Evolutionary conservation across 2,797 vertebrate genomes (phyloP).

Genomic region (Cercopithecus petaurista): DNA sequence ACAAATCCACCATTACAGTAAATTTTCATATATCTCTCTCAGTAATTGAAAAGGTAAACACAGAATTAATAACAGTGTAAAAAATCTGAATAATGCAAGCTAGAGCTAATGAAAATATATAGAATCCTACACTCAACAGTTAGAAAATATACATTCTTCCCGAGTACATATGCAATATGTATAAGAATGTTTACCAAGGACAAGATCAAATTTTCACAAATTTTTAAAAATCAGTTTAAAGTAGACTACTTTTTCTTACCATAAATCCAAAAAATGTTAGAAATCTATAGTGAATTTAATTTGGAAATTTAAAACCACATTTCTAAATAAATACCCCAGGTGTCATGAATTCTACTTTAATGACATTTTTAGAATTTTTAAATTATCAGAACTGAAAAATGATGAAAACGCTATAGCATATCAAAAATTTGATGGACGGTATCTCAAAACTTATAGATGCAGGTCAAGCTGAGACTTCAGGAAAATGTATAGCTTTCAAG

Average conservation of each 20-base stretch:
- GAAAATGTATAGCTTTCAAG: not conserved
- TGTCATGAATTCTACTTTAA: not conserved
- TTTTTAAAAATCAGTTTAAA: not conserved
- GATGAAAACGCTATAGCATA: not conserved
- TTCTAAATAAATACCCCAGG: not conserved
- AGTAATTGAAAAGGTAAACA: not conserved
- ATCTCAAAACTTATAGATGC: not conserved
- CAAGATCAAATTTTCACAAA: not conserved
- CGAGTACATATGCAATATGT: too few species aligned
- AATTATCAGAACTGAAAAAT: not conserved
- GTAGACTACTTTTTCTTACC: not conserved
- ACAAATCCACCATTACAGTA: too few species aligned
- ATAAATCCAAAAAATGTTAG: not conserved
- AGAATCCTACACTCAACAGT: not conserved
- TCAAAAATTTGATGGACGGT: too few species aligned
- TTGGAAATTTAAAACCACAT: not conserved
- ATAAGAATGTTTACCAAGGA: fast-evolving
- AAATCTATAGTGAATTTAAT: not conserved
- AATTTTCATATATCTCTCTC: not conserved
- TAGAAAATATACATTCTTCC: not conserved
- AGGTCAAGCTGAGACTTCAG: not conserved
- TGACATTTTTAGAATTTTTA: not conserved
- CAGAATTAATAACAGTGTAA: not conserved
- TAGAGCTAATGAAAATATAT: not conserved
- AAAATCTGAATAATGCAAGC: not conserved